A percentile compares a stretch with the other conserved stretches of the same genome.
These are phyloP conservation scores for Eupleurogrammus muticus DNA, from an alignment of 2,797 vertebrate genomes.

Conservation along the genomic window DNA sequence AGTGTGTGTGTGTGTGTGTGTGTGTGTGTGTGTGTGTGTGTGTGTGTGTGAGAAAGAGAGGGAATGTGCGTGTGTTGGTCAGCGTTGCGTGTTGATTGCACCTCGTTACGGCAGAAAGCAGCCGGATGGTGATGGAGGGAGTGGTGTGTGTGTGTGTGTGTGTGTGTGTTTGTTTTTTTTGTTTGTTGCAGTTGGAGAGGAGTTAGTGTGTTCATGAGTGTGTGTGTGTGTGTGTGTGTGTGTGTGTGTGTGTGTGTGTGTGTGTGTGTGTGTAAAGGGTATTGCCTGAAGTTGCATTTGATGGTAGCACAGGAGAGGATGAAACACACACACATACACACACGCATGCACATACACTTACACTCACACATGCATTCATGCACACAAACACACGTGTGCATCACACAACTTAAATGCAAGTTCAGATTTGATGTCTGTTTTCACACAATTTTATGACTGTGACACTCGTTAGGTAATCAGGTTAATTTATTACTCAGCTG, in stretches of 20 bases:
- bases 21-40: conserved; percentile 44
- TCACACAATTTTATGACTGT: too few relatives aligned
- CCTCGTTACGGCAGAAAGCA: conserved; percentile 83
- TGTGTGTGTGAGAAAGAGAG: conserved; percentile 44
- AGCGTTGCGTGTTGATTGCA: conserved; percentile 86
- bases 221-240: conserved; percentile 29
- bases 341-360: conserved; percentile 5
- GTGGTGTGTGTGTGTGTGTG: too few relatives aligned
- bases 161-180: conserved; percentile 75
- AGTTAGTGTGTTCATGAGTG: conserved; percentile 24
- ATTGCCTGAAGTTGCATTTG: conserved; percentile 80
- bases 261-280: conserved; percentile 44
- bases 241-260: conserved; percentile 23
- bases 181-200: conserved; percentile 70
- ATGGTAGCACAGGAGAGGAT: conserved; percentile 71
- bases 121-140: conserved; percentile 72
- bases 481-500: too few relatives aligned
- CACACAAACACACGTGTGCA: conserved; percentile 9
- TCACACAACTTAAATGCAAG: not conserved
- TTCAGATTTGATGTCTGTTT: too few relatives aligned
- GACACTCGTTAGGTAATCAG: too few relatives aligned
- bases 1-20: conserved; percentile 29
- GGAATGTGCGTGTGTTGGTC: conserved; percentile 75
- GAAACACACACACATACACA: conserved; percentile 45
- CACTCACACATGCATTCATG: conserved; percentile 7